Percentiles rank a stretch among this genome's conserved stretches.
These are phyloP conservation scores for Toxotes jaculatrix DNA, from an alignment of 2,113 vertebrate species.

Conservation along the genomic window DNA sequence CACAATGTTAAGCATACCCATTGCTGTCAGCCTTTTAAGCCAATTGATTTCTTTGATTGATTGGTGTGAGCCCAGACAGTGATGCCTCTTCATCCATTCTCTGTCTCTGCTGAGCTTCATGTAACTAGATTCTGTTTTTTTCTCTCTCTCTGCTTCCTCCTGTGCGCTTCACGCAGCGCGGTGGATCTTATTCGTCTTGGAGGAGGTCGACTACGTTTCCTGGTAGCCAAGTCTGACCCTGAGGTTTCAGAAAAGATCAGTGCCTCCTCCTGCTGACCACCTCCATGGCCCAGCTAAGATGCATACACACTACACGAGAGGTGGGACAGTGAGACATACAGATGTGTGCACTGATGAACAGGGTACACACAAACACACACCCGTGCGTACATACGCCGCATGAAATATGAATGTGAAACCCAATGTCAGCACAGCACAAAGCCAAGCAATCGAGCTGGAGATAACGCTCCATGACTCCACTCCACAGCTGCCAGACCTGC, in stretches of 20 bases:
- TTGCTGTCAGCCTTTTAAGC: slow-evolving; percentile 38
- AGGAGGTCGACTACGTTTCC: slow-evolving; percentile 91
- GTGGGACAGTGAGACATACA: not conserved
- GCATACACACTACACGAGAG: not conserved
- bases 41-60: slow-evolving; percentile 56
- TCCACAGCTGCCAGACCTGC: slow-evolving; percentile 43
- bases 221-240: slow-evolving; percentile 93
- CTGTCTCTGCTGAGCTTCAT: slow-evolving; percentile 65
- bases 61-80: slow-evolving; percentile 29
- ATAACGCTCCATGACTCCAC: slow-evolving; percentile 28
- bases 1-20: slow-evolving; percentile 23
- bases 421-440: slow-evolving; percentile 51
- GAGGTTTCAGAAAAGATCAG: slow-evolving; percentile 93
- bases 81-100: slow-evolving; percentile 16
- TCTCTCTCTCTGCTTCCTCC: slow-evolving; percentile 28
- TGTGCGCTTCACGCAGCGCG: slow-evolving; percentile 81
- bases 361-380: not conserved
- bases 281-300: not conserved
- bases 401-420: slow-evolving; percentile 59
- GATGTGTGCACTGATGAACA: slow-evolving; percentile 24
- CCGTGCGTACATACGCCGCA: not conserved
- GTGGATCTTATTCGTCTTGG: slow-evolving; percentile 95
- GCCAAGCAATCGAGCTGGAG: slow-evolving; percentile 44
- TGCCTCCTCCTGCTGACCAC: slow-evolving; percentile 86
- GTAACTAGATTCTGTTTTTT: slow-evolving; percentile 54